Evolutionary conservation across 2,888 invertebrate genomes (phyloP), one percentile per base, ranked within the genome.

Genomic region (Hydroisotoma schaefferi): DNA sequence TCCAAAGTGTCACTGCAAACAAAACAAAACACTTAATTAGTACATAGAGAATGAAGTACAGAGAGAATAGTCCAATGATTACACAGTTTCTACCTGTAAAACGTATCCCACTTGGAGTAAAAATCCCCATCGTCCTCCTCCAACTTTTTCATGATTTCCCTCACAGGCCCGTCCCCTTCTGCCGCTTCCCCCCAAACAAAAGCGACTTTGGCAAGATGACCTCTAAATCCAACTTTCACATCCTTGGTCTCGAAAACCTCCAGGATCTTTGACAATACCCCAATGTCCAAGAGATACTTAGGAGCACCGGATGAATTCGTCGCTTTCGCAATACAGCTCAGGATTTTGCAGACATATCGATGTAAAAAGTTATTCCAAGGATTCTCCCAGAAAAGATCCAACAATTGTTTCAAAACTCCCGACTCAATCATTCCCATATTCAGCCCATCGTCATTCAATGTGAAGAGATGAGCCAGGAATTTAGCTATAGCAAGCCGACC

Each of bases 321-420:
- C 28, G 48, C 55, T 48, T 57, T 56, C 8, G 65, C 44, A 26
- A 69, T 63, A 57, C 65, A 61, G 38, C 63, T 59, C 48, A 69
- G 46, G 38, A 67, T 60, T 51, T 64, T 67, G 54, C 61, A 68
- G 60, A 72, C 69, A 46, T 68, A 63, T 40, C 70, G 68, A 62
- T 97, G 95, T 76, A 97, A 83, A 81, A 97, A 94, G 82, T 94
- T 95, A 81, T 97, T 95, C 88, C 92, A 87, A 69, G 86, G 84
- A 80, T 88, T 91, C 77, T 84, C 82, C 80, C 94, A 91, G 82
- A 93, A 89, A 78, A 95, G 82, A 77, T 92, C 88, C 83, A 94
- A 79, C 74, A 88, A 80, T 74, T 65, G 57, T 44, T 53, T 33
- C 26, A 67, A 51, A 29, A 63, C 57, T 40, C 65, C 62, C 60